phyloP scores from a whole-genome alignment of 2,113 vertebrate genomes.

The Hippoglossus stenolepis region DNA sequence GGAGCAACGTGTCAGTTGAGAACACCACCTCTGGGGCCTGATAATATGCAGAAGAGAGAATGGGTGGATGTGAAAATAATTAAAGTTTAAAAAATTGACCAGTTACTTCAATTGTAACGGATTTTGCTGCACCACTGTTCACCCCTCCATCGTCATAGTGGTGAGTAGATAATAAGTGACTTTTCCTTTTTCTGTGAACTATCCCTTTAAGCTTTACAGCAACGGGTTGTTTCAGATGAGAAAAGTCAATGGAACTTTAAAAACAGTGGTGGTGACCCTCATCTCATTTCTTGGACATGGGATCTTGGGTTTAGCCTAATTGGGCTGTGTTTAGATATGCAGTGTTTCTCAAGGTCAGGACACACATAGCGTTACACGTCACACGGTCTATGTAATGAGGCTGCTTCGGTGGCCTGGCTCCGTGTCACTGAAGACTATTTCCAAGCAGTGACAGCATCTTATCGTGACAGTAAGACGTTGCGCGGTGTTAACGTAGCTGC shows the following conservation, averaged over 20 bases:
- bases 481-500: background rate
- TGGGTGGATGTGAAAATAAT: background rate
- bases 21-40: background rate
- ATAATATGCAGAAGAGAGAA: background rate
- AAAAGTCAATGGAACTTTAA: too few species aligned
- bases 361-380: background rate
- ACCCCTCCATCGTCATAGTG: too few species aligned
- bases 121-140: too few species aligned
- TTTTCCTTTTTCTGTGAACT: too few species aligned
- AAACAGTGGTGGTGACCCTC: slow-evolving; percentile 40
- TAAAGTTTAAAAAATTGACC: background rate
- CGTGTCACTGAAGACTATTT: background rate
- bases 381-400: background rate
- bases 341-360: slow-evolving; percentile 11
- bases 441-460: background rate
- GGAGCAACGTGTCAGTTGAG: background rate
- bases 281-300: slow-evolving; percentile 32
- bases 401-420: background rate
- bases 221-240: too few species aligned
- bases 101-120: too few species aligned
- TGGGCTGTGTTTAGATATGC: slow-evolving; percentile 38
- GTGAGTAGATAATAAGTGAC: too few species aligned
- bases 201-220: too few species aligned
- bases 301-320: slow-evolving; percentile 43
- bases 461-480: background rate